A percentile compares a stretch with the other conserved stretches of the same genome.
phyloP scores from a whole-genome alignment of 2,888 invertebrate genomes.

The Hermodice carunculata region DNA sequence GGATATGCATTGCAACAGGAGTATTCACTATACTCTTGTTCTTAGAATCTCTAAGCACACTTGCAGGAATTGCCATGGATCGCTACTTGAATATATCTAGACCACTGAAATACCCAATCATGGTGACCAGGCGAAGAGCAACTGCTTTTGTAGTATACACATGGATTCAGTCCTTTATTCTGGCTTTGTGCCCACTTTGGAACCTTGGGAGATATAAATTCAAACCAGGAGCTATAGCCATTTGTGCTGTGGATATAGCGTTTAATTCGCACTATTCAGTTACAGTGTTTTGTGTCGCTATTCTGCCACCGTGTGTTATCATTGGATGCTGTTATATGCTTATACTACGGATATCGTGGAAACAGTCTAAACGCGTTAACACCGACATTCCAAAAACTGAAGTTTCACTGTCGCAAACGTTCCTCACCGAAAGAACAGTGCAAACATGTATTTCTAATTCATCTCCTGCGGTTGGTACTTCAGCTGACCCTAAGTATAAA shows the following conservation, averaged over 20 bases:
- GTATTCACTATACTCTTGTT: constrained; percentile 3
- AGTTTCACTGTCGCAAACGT: neutral
- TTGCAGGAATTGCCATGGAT: constrained; percentile 1
- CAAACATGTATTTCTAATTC: too few relatives aligned
- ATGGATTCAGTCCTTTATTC: neutral
- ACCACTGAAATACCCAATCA: neutral
- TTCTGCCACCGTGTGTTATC: neutral
- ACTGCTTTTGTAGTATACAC: neutral
- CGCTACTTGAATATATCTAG: constrained; percentile 1
- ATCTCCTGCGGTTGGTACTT: too few relatives aligned
- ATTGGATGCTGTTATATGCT: neutral
- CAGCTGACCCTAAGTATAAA: too few relatives aligned
- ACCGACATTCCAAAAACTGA: too few relatives aligned
- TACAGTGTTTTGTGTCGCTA: neutral
- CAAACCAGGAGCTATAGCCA: neutral
- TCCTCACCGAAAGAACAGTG: neutral
- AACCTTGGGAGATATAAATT: constrained; percentile 9
- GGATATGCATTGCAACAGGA: neutral
- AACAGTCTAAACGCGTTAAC: neutral
- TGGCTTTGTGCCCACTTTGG: neutral
- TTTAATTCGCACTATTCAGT: neutral
- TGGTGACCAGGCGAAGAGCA: neutral
- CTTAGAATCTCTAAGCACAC: constrained; percentile 4
- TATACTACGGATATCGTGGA: constrained; percentile 1
- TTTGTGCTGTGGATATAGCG: neutral